Evolutionary conservation across 1,140 invertebrate species (phyloP).

Genomic region (Spodoptera frugiperda): DNA sequence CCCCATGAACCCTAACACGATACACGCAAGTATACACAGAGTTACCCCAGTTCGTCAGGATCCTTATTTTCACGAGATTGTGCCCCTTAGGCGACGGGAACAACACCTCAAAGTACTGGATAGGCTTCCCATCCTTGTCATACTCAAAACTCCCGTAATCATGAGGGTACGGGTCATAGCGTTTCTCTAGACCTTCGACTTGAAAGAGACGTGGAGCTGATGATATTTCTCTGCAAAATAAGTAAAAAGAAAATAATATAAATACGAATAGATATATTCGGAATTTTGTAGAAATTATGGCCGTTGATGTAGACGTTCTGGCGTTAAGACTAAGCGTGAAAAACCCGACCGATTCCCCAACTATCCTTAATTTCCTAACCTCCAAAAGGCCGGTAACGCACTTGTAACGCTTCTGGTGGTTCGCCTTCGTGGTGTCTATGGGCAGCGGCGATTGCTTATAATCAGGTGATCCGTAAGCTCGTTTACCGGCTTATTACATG

Average conservation of each 20-base stretch:
- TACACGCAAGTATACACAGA: slow-evolving; percentile 78
- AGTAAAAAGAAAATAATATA: no score
- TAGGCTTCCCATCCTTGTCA: slow-evolving; percentile 71
- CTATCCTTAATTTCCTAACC: no score
- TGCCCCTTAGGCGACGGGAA: slow-evolving; percentile 63
- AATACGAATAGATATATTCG: neutral
- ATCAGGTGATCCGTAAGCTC: no score
- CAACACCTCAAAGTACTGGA: slow-evolving; percentile 76
- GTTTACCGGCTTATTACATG: no score
- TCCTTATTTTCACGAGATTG: slow-evolving; percentile 66
- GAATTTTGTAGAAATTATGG: no score
- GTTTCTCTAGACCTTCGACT: slow-evolving; percentile 72
- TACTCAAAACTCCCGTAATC: slow-evolving; percentile 80
- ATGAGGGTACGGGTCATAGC: slow-evolving; percentile 67
- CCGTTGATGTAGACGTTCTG: no score
- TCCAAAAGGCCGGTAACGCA: no score
- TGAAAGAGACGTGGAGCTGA: slow-evolving; percentile 78
- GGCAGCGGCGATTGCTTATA: no score
- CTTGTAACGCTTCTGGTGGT: no score
- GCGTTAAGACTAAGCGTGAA: no score
- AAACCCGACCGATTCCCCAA: no score
- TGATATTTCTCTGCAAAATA: slow-evolving; percentile 75
- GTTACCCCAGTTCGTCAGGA: slow-evolving; percentile 78
- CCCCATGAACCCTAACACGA: slow-evolving; percentile 75
- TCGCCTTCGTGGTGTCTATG: no score